Percentiles rank a stretch among this genome's conserved stretches.
phyloP scores from a whole-genome alignment of 2,113 vertebrate genomes.

The Hiodon alosoides region DNA sequence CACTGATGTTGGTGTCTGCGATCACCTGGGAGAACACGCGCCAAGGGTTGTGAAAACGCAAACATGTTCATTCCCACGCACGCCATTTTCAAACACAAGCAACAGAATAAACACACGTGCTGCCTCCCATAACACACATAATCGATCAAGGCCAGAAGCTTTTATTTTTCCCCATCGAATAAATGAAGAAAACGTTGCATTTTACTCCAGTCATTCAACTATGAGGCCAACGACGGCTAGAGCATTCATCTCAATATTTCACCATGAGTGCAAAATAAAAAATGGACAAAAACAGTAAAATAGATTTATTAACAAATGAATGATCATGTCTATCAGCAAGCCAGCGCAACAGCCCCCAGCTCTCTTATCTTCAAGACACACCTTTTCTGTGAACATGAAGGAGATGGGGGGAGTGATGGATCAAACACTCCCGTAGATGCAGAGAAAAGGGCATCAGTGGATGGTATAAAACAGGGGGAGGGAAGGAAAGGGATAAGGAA shows the following conservation, averaged over 20 bases:
- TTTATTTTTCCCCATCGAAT: background rate
- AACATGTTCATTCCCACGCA: background rate
- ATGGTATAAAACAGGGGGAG: background rate
- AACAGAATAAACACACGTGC: background rate
- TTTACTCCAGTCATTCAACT: constrained; percentile 16
- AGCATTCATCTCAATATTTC: constrained; percentile 35
- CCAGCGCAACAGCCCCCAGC: constrained; percentile 50
- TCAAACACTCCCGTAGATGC: no score
- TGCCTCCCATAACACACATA: background rate
- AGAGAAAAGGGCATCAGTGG: background rate
- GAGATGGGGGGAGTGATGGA: constrained; percentile 13
- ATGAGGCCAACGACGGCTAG: constrained; percentile 1
- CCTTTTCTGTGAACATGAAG: constrained; percentile 51
- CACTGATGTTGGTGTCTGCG: constrained; percentile 88
- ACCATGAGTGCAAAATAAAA: constrained; percentile 36
- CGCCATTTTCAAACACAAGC: no score
- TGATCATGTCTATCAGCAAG: constrained; percentile 34
- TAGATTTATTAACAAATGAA: constrained; percentile 53
- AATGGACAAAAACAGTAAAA: constrained; percentile 41
- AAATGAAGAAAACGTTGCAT: constrained; percentile 7
- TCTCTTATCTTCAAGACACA: constrained; percentile 58
- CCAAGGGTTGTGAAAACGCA: background rate
- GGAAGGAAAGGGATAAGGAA: background rate
- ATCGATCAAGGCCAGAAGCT: background rate
- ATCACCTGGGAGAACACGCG: constrained; percentile 69